phyloP scores from a whole-genome alignment of 2,888 invertebrate species.

The Celastrina argiolus region DNA sequence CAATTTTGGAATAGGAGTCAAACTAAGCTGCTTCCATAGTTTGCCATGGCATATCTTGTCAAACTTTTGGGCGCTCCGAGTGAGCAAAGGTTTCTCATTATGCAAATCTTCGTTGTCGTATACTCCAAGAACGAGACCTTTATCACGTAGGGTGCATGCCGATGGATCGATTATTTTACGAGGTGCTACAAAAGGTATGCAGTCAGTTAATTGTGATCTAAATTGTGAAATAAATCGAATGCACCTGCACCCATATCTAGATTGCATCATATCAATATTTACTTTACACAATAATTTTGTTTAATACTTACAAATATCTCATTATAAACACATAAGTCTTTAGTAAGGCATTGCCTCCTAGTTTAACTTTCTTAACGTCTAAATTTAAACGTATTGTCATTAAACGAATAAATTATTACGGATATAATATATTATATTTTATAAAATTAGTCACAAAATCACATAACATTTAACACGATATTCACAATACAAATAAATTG shows the following conservation, averaged over 20 bases:
- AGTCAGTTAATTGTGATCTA: conserved; percentile 51
- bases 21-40: conserved; percentile 72
- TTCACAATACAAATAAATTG: conserved; percentile 58
- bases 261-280: conserved; percentile 44
- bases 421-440: conserved; percentile 50
- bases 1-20: conserved; percentile 72
- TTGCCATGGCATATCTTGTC: conserved; percentile 74
- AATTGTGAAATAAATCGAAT: conserved; percentile 60
- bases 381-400: conserved; percentile 34
- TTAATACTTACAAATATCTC: conserved; percentile 39
- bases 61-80: conserved; percentile 79
- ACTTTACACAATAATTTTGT: conserved; percentile 44
- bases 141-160: conserved; percentile 51
- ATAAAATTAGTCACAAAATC: conserved; percentile 58
- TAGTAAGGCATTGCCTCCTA: conserved; percentile 56
- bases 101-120: conserved; percentile 78
- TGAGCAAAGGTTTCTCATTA: conserved; percentile 76
- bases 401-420: conserved; percentile 43
- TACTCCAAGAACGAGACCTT: conserved; percentile 80
- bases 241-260: conserved; percentile 34
- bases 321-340: conserved; percentile 31
- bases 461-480: conserved; percentile 57
- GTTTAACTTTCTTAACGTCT: conserved; percentile 36
- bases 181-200: conserved; percentile 42
- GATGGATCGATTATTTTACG: conserved; percentile 50